Conservation (phyloP, 2,113 vertebrate genomes). For the Leptosomus discolor region DNA sequence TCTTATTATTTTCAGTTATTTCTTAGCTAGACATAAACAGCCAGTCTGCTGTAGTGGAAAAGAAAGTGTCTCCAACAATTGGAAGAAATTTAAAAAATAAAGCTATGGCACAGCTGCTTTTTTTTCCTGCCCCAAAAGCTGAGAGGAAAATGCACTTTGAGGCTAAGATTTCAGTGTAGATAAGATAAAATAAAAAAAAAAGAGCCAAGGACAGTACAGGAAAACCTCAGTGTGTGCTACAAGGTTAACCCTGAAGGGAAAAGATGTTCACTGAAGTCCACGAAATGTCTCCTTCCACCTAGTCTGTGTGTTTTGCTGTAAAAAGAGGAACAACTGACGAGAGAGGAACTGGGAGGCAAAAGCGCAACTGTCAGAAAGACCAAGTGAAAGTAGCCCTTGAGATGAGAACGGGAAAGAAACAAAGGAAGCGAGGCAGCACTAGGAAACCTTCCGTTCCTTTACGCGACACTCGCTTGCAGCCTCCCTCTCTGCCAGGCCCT, state of each 20-base stretch:
- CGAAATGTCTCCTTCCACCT: neutral
- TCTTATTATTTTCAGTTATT: neutral
- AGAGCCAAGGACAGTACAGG: neutral
- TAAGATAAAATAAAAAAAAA: neutral
- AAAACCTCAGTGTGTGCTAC: neutral
- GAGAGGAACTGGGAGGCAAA: neutral
- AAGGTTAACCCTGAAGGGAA: neutral
- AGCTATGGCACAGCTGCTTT: neutral
- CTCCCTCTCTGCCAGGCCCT: neutral
- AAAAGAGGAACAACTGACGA: neutral
- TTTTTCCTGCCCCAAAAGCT: neutral
- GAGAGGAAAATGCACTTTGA: neutral
- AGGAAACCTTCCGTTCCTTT: neutral
- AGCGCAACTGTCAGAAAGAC: slow-evolving; percentile 4
- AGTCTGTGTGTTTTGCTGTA: neutral
- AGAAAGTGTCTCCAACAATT: neutral
- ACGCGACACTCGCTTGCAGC: neutral
- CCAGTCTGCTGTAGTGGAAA: neutral
- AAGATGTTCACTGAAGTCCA: neutral
- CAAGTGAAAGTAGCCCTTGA: neutral
- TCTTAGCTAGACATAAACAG: neutral
- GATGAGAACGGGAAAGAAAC: neutral
- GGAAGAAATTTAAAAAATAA: slow-evolving; percentile 2
- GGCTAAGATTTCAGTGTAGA: neutral
- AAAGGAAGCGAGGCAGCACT: neutral